Base-by-base conservation (phyloP, 2,888 invertebrate genomes). In the Cephus pulcher region DNA sequence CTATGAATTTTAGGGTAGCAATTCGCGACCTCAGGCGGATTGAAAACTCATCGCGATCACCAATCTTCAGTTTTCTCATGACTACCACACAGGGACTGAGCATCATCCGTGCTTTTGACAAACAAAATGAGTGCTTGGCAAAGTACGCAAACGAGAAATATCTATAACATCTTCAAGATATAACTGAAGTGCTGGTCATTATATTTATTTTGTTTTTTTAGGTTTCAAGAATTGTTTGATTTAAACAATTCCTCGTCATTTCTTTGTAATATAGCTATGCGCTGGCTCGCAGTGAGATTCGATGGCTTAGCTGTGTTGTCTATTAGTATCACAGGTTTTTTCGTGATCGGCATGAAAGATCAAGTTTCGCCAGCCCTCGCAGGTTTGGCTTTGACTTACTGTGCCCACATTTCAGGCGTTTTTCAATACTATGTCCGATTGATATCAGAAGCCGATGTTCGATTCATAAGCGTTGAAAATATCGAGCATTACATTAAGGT, bases 81-180 rank as follows among this genome's bases (percentile, higher is more conserved):
- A 92, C 94, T 1, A 93, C 94, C 1, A 90, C 94, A 3, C 93
- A 93, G 82, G 95, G 95, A 68, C 89, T 95, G n/a, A 89, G 92
- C 76, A 94, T 93, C 3, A 94, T 95, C 77, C 93, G 94, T 83
- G 94, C 95, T 1, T 95, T 93, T 87, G 92, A 91, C n/a, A 94
- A 93, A 82, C 93, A 93, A 82, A 87, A 91, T 15, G 91, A 93
- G 69, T 93, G 94, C 84, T 86, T 90, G 75, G 87, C 90, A 80
- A 92, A 90, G 93, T 93, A 33, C 12, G 34, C 12, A 69, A 12
- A 74, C 33, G 56, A 34, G 15, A 40, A 69, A 56, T 74, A 37
- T 74, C 68, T 12, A 75, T 40, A 74, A 9, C 23, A 40, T 33
- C 12, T 37, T 68, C 1, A 75, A 75, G 32, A 34, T 35, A 69